Conservation (phyloP, 1,140 invertebrate species). For the Oscheius sp. region DNA sequence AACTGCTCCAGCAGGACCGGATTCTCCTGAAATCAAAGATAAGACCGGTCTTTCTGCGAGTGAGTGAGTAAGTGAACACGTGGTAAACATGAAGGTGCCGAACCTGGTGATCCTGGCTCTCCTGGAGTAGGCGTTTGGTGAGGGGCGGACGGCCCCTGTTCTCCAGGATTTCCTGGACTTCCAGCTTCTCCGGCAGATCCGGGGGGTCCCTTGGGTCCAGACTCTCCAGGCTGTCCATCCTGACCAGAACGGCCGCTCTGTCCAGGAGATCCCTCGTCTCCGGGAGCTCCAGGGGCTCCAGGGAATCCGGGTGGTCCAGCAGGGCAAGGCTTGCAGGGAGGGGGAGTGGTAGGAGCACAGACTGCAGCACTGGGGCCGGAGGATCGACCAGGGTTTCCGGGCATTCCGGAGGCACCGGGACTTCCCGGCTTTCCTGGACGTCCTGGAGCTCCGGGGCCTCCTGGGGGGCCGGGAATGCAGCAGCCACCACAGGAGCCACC, state of each 20-base stretch:
- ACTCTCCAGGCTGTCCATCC: conserved; percentile 19
- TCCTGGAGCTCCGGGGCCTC: conserved; percentile 24
- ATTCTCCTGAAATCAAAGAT: no score
- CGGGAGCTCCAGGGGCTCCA: conserved; percentile 25
- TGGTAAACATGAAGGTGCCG: no score
- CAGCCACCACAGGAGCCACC: conserved; percentile 31
- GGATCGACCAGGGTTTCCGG: conserved; percentile 33
- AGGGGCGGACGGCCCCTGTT: not conserved
- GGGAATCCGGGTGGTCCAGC: conserved; percentile 35
- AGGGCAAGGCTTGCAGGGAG: conserved; percentile 36
- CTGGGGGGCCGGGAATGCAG: conserved; percentile 31
- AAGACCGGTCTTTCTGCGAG: no score
- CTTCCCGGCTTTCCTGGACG: conserved; percentile 17
- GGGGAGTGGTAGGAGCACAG: conserved; percentile 31
- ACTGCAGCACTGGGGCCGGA: conserved; percentile 6
- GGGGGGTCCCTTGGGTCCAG: conserved; percentile 21
- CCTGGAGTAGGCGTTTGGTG: not conserved
- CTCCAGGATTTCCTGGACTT: conserved; percentile 23
- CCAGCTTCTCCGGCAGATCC: conserved; percentile 29
- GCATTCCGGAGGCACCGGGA: conserved; percentile 31
- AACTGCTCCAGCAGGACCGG: conserved; percentile 27
- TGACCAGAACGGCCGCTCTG: conserved; percentile 5
- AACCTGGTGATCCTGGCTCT: conserved; percentile 29
- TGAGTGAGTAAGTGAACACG: no score
- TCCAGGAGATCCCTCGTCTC: conserved; percentile 28